Conservation (phyloP, 2,113 vertebrate genomes). For the Ibidorhyncha struthersii region DNA sequence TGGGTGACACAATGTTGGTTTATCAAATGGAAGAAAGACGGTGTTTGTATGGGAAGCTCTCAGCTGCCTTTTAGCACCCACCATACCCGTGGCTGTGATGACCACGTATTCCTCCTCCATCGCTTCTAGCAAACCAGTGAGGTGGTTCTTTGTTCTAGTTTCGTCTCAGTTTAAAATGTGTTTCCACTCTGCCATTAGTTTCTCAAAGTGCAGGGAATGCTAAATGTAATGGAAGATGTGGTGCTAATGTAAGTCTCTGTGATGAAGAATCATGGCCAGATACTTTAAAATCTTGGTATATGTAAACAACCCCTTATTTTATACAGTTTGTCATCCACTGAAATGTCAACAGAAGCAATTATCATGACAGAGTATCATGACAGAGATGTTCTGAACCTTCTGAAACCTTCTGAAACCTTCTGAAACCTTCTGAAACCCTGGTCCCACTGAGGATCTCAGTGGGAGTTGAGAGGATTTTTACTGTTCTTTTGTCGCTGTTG, state of each 20-base stretch:
- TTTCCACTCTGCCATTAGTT: neutral
- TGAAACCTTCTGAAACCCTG: neutral
- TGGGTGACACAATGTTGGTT: neutral
- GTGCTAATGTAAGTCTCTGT: neutral
- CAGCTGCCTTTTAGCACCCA: neutral
- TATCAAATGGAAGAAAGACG: neutral
- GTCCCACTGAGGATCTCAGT: neutral
- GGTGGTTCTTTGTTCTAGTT: neutral
- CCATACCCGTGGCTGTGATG: neutral
- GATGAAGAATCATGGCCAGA: neutral
- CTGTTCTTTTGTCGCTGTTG: neutral
- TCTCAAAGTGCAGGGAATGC: fast-evolving
- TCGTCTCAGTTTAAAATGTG: fast-evolving
- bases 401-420: neutral
- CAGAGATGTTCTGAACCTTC: neutral
- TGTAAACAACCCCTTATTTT: neutral
- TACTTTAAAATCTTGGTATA: neutral
- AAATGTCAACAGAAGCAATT: neutral
- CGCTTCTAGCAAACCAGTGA: neutral
- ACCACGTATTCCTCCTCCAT: neutral
- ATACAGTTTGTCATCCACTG: neutral
- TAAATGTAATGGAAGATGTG: neutral
- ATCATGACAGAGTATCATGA: neutral
- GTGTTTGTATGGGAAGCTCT: neutral
- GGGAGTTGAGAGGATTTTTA: neutral